Evolutionary conservation across 2,888 invertebrate genomes (phyloP).

Genomic region (Parnassius smintheus): DNA sequence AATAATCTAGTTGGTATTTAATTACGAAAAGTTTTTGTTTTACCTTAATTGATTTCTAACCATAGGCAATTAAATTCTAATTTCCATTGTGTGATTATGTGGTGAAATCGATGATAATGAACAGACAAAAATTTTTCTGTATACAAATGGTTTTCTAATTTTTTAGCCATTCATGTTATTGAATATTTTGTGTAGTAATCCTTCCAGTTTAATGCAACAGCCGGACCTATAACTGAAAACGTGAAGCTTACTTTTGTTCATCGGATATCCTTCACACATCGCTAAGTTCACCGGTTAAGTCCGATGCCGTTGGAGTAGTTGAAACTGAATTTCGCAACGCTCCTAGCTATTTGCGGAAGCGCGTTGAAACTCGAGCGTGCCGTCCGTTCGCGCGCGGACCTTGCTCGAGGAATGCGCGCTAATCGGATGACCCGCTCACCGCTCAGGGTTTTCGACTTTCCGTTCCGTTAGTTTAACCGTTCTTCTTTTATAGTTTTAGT

Average conservation of each 20-base stretch:
- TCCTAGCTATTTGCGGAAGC: constrained; percentile 56
- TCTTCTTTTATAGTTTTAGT: no score
- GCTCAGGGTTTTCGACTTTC: constrained; percentile 7
- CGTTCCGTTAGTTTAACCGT: not conserved
- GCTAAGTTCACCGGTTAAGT: constrained; percentile 6
- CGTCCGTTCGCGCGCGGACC: constrained; percentile 8
- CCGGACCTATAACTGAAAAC: no score
- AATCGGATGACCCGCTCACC: constrained; percentile 13
- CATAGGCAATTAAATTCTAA: no score
- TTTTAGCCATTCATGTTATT: no score
- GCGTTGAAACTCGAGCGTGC: constrained; percentile 42
- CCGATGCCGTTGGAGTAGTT: constrained; percentile 38
- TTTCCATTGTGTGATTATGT: no score
- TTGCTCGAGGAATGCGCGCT: constrained; percentile 11
- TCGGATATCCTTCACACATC: constrained; percentile 19
- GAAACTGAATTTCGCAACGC: constrained; percentile 52
- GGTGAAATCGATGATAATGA: no score
- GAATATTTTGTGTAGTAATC: not conserved
- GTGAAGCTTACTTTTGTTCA: not conserved
- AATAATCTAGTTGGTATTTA: no score
- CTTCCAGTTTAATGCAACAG: not conserved
- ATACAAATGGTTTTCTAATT: no score
- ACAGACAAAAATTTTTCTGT: no score
- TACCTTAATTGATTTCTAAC: no score
- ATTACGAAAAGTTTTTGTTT: no score